Conservation (phyloP, 2,797 vertebrate species). For the Ciconia nigra region DNA sequence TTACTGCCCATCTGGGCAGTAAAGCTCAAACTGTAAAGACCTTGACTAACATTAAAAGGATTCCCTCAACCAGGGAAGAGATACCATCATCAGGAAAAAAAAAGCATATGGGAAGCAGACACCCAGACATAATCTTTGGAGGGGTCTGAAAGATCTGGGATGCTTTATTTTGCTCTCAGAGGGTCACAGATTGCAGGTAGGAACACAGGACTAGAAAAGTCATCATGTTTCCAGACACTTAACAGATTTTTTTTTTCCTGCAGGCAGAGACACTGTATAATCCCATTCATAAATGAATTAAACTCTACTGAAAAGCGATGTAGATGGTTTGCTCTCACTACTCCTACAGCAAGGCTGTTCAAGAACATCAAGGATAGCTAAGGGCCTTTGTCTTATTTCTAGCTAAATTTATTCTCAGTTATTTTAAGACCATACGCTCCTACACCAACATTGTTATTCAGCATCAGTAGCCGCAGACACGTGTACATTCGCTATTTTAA, state of each 20-base stretch:
- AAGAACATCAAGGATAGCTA: background rate
- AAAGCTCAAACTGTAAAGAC: background rate
- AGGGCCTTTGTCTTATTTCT: conserved; percentile 34
- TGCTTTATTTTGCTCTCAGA: background rate
- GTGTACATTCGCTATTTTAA: background rate
- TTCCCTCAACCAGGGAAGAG: background rate
- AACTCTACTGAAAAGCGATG: background rate
- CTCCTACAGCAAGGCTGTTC: conserved; percentile 42
- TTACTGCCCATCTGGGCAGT: background rate
- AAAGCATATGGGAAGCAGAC: background rate
- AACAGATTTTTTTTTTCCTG: background rate
- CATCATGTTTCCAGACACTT: background rate
- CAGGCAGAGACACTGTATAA: background rate
- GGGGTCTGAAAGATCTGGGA: background rate
- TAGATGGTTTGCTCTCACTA: conserved; percentile 24
- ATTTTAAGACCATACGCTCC: conserved; percentile 34
- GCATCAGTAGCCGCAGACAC: background rate
- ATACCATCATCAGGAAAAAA: background rate
- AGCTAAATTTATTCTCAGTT: conserved; percentile 18
- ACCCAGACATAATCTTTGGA: background rate
- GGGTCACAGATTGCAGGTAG: background rate
- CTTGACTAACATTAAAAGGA: background rate
- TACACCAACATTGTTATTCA: conserved; percentile 1
- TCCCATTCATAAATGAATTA: conserved; percentile 42
- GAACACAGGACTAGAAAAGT: background rate